Conservation (phyloP, 1,140 invertebrate genomes). For the Drosophila truncata region DNA sequence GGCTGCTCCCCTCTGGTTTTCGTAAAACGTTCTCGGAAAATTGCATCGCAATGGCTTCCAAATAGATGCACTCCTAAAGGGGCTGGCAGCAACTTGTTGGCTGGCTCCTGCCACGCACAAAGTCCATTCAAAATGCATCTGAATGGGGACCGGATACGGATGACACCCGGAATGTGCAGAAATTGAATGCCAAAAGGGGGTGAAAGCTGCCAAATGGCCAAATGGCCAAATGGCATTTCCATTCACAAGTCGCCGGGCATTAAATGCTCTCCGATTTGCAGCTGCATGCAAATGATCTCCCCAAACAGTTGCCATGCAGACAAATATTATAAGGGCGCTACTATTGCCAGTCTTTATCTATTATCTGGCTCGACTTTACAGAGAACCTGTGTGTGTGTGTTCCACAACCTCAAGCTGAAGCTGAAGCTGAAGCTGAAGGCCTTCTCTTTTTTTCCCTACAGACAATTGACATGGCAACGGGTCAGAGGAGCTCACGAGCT, state of each 20-base stretch:
- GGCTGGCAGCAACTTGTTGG: conserved; percentile 69
- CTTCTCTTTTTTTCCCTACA: conserved; percentile 1
- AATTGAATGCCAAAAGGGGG: conserved; percentile 59
- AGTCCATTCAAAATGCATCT: conserved; percentile 48
- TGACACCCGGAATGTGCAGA: conserved; percentile 25
- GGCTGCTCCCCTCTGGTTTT: conserved; percentile 14
- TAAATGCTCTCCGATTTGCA: conserved; percentile 32
- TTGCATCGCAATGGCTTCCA: conserved; percentile 64
- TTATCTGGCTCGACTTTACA: conserved; percentile 11
- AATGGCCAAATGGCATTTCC: conserved; percentile 31
- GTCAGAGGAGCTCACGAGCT: conserved; percentile 37
- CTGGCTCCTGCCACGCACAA: conserved; percentile 32
- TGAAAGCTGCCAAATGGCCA: conserved; percentile 38
- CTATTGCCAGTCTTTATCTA: conserved; percentile 20
- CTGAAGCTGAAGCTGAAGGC: neutral
- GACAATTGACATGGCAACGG: conserved; percentile 55
- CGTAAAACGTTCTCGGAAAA: conserved; percentile 30
- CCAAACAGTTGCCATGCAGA: conserved; percentile 21
- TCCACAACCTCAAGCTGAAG: neutral
- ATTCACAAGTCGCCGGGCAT: conserved; percentile 36
- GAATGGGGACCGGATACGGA: conserved; percentile 24
- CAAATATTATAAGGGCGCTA: conserved; percentile 24
- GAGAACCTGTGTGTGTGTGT: conserved; percentile 1
- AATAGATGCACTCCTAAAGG: conserved; percentile 55
- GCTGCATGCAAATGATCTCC: conserved; percentile 45